Base-by-base conservation (phyloP, 2,888 invertebrate species). In the Thymelicus acteon region DNA sequence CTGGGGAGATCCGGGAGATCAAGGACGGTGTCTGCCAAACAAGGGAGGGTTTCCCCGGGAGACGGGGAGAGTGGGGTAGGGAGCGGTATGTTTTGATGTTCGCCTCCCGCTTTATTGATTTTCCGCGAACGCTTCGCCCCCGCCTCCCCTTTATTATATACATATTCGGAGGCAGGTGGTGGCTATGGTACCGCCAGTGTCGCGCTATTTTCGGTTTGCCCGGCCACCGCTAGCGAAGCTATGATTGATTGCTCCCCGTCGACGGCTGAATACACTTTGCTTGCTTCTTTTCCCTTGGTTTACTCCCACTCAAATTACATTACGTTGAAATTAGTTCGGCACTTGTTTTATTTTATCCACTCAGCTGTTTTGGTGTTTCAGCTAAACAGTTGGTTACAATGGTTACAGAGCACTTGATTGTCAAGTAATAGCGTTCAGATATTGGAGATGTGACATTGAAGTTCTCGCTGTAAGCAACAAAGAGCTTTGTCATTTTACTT, bases 11-110 rank as follows among this genome's bases (percentile, higher is more conserved):
- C 93, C 82, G 91, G 90, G 87, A 89, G 89, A 93, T 93, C 93
- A 93, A 93, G 93, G 93, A 90, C 93, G 93, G 89, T 83, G 93
- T 93, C 93, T 93, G 92, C 92, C 91, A 92, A 93, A 92, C 91
- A 91, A 85, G 89, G 82, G 93, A 91, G 88, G 86, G 92, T 89
- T 88, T 92, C 91, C 91, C 90, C 93, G 92, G 91, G 91, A 92
- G 91, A 89, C 90, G 89, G 86, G 84, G 85, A 78, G 80, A 77
- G 79, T 78, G 79, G 77, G 75, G 78, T 71, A 76, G 84, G 86
- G 72, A 78, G 84, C 81, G 86, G 87, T 85, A 86, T 93, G 93
- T 93, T 92, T 92, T 93, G 93, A 92, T 93, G 89, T 91, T 84
- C 85, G 87, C 86, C 87, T 82, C 92, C 91, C 89, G 91, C 85